These are phyloP conservation scores for Epinotia nisella DNA, from an alignment of 2,888 invertebrate species.

Conservation along the genomic window DNA sequence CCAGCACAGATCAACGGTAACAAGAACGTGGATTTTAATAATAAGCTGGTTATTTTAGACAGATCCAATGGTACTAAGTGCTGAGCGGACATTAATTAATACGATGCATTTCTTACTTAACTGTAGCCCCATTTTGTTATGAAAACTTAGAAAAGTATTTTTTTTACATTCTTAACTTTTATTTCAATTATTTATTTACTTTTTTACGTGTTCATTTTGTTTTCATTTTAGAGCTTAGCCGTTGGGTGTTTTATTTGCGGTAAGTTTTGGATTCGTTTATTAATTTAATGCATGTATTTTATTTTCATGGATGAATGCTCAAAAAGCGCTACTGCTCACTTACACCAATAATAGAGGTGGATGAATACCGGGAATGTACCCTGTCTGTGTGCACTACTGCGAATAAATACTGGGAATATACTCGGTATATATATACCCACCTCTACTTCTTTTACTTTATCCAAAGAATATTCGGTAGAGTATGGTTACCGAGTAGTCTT, in stretches of 20 bases:
- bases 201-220: slow-evolving; percentile 2
- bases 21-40: slow-evolving; percentile 92
- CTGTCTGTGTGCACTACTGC: too few relatives aligned
- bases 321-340: neutral
- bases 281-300: neutral
- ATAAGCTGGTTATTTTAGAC: slow-evolving; percentile 82
- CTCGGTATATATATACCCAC: too few relatives aligned
- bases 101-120: too few relatives aligned
- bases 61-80: too few relatives aligned
- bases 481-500: too few relatives aligned
- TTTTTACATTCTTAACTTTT: neutral
- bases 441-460: too few relatives aligned
- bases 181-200: slow-evolving; percentile 17
- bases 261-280: slow-evolving; percentile 20
- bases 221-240: slow-evolving; percentile 30
- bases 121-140: too few relatives aligned
- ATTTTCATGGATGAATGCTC: neutral
- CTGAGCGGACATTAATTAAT: too few relatives aligned
- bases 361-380: too few relatives aligned
- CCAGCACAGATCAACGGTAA: slow-evolving; percentile 96
- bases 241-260: slow-evolving; percentile 23
- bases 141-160: neutral
- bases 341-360: neutral
- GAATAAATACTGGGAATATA: too few relatives aligned
- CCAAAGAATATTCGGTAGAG: too few relatives aligned